Evolutionary conservation across 2,888 invertebrate genomes (phyloP).

Genomic region (Frankliniella intonsa): DNA sequence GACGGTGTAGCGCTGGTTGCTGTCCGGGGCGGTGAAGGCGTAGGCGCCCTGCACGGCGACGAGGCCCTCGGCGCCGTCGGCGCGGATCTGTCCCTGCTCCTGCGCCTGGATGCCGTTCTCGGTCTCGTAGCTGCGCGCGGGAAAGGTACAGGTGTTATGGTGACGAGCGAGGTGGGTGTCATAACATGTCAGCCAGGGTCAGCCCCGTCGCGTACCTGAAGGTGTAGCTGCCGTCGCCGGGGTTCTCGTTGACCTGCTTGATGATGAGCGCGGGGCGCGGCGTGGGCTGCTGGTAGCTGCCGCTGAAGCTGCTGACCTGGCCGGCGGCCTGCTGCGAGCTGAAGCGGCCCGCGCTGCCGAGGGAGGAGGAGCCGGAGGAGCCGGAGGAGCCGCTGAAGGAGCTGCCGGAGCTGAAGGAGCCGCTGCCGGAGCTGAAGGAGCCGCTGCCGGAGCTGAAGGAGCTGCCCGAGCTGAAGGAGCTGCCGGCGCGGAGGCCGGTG

Average conservation of each 20-base stretch:
- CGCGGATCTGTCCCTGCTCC: constrained; percentile 1
- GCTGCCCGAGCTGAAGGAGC: neutral
- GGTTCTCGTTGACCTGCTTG: constrained; percentile 26
- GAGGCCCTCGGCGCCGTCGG: constrained; percentile 13
- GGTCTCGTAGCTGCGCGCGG: constrained; percentile 9
- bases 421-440: neutral
- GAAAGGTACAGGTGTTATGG: too few species aligned
- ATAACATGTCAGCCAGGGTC: too few species aligned
- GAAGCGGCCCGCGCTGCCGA: neutral
- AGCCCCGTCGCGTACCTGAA: neutral
- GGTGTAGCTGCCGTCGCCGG: constrained; percentile 23
- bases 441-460: neutral
- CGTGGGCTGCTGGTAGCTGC: constrained; percentile 17
- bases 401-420: neutral
- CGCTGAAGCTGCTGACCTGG: neutral
- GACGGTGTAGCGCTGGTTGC: constrained; percentile 56
- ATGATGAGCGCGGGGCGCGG: constrained; percentile 19
- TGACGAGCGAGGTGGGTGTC: too few species aligned
- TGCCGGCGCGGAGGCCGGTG: neutral
- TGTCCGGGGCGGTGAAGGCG: constrained; percentile 62
- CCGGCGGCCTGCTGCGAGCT: neutral
- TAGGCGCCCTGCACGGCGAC: constrained; percentile 53
- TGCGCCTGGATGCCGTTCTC: constrained; percentile 19
- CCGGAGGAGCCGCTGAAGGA: neutral
- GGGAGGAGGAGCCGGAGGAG: neutral